These are phyloP conservation scores for Pteria penguin DNA, from an alignment of 2,888 invertebrate genomes.

Conservation along the genomic window DNA sequence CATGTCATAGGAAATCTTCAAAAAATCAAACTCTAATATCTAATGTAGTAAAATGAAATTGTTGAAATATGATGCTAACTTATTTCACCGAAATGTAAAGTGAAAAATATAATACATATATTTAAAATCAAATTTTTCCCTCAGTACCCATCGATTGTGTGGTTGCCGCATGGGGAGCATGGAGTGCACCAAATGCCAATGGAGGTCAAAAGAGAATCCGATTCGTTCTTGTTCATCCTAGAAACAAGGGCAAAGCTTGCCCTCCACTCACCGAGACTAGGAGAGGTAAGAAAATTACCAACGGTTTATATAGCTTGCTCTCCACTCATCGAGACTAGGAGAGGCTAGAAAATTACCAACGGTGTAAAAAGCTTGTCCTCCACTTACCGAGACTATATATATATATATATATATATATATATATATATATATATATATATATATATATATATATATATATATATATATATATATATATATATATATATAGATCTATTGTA, in stretches of 20 bases:
- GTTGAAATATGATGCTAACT: too few species aligned
- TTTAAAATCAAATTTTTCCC: too few species aligned
- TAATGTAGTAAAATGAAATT: too few species aligned
- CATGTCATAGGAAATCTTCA: too few species aligned
- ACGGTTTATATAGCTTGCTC: too few species aligned
- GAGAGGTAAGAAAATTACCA: constrained; percentile 13
- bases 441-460: background rate
- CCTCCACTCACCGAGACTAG: constrained; percentile 8
- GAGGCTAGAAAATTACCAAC: constrained; percentile 15
- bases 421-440: too few species aligned
- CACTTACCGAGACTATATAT: background rate
- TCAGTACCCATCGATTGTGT: constrained; percentile 7
- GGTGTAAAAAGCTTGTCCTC: constrained; percentile 14
- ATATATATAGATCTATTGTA: too few species aligned
- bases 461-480: background rate
- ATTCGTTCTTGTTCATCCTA: background rate
- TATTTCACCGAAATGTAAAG: too few species aligned
- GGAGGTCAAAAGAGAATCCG: background rate
- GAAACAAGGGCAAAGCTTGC: constrained; percentile 11
- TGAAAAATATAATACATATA: too few species aligned
- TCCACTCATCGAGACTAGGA: background rate
- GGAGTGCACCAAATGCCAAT: constrained; percentile 3
- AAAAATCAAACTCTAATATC: too few species aligned
- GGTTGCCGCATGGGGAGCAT: constrained; percentile 12
- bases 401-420: background rate